Evolutionary conservation across 2,888 invertebrate genomes (phyloP), one percentile per base, ranked within the genome.

Genomic region (Cancer borealis): DNA sequence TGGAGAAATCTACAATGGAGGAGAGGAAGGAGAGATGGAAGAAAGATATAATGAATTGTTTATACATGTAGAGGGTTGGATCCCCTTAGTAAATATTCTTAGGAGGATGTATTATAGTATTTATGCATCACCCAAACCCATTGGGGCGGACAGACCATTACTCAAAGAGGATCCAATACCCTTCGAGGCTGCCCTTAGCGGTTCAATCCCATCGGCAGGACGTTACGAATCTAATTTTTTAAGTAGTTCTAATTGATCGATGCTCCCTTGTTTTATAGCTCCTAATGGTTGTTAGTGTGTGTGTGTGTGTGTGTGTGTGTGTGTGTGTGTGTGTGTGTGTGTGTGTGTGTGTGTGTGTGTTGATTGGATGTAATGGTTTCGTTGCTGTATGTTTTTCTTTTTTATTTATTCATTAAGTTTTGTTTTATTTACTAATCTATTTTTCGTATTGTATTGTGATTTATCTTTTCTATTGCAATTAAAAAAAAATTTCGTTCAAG

Each of bases 81-180:
- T 17, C 54, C 54, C 54, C 54, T 10, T 54, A 8, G 54, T 54
- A 54, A 54, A 54, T 54, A 54, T 54, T 54, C 54, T 3, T 17
- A 54, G 54, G 14, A 17, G 54, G 54, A 17, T 17, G 3, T 12
- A 54, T 3, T 17, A 54, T 2, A 12, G 26, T 73, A 73, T 73
- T 73, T n/a, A 73, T 73, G 73, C 73, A 73, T 73, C 73, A 73
- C 73, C 73, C n/a, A 73, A 26, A 73, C 8, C 73, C 73, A 73
- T 73, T 73, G 73, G 1, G 26, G 21, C 6, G 73, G 73, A 73
- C 73, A 73, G 73, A 21, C 26, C 73, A 73, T 73, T 73, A 73
- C n/a, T 73, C 73, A 73, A 6, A n/a, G 73, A n/a, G 3, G 3
- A 17, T 17, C 14, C 17, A 21, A 8, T n/a, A 21, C 73, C 21